A percentile compares a stretch with the other conserved stretches of the same genome.
phyloP scores from a whole-genome alignment of 2,113 vertebrate genomes.

The Petaurus breviceps region DNA sequence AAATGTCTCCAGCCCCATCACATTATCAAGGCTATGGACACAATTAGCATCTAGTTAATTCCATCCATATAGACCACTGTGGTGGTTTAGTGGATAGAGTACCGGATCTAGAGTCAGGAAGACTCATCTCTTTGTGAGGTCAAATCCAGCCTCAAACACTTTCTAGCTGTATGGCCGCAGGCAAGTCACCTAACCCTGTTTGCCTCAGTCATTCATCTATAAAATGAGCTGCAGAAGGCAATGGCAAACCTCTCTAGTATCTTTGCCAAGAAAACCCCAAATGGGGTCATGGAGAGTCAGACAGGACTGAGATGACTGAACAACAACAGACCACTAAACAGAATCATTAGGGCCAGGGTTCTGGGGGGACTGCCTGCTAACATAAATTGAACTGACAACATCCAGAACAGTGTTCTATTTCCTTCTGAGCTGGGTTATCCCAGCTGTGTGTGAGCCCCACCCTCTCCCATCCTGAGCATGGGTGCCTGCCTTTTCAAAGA shows the following conservation, averaged over 20 bases:
- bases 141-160: background rate
- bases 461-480: background rate
- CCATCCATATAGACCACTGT: background rate
- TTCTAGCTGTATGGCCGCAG: no score
- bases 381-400: background rate
- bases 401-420: background rate
- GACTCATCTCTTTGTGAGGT: no score
- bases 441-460: background rate
- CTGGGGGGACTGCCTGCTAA: background rate
- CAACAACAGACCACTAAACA: background rate
- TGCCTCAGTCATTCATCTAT: background rate
- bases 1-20: background rate
- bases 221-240: background rate
- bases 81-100: background rate
- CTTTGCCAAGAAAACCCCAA: background rate
- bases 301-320: no score
- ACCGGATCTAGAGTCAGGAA: background rate
- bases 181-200: background rate
- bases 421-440: background rate
- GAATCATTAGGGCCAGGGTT: background rate
- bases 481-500: background rate
- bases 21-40: background rate
- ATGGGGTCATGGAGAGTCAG: background rate
- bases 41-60: background rate
- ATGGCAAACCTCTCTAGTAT: background rate